Evolutionary conservation across 53 echinoderm and acorn worm species (phyloP), one percentile per base, ranked within the genome.

Genomic region (Echinarachnius parma): DNA sequence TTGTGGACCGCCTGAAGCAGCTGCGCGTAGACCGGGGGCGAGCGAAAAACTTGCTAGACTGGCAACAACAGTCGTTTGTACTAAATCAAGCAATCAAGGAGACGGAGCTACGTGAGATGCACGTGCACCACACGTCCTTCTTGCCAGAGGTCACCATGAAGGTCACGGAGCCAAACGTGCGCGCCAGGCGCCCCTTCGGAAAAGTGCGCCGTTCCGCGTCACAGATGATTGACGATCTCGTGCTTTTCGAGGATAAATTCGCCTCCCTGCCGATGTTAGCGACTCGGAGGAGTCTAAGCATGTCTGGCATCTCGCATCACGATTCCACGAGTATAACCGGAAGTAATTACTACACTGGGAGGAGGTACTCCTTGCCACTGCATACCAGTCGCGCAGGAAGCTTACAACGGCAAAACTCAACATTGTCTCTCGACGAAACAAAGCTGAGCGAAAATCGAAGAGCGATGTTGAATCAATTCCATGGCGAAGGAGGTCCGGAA

Each of bases 141-240:
- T 77, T 93, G 31, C 93, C 93, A 9, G 93, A 89, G 61, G 54
- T 93, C 11, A 80, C 78, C 14, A 93, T 93, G 93, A 93, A 93
- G 48, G 56, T 76, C 11, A 86, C 89, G 1, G 89, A 82, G 46
- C 64, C 86, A 29, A 89, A 80, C 47, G 93, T 93, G 9, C 37
- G 82, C 1, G 82, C 86, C 39, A 64, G 93, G 37, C 82, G 89
- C 45, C 88, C 88, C 2, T 82, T 92, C 37, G 85, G 78, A 1
- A 34, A 75, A 8, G 83, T 63, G 4, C 67, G 48, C 11, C 65
- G 87, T 4, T 78, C 78, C 21, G 77, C 77, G 31, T 77, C 62
- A 8, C 77, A 54, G 61, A 81, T 87, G 77, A 66, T 82, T 28
- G 46, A 71, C 25, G 81, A 81, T 1, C 14, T 86, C 14, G 9